Base-by-base conservation (phyloP, 2,797 vertebrate genomes). In the Phaenicophaeus curvirostris region DNA sequence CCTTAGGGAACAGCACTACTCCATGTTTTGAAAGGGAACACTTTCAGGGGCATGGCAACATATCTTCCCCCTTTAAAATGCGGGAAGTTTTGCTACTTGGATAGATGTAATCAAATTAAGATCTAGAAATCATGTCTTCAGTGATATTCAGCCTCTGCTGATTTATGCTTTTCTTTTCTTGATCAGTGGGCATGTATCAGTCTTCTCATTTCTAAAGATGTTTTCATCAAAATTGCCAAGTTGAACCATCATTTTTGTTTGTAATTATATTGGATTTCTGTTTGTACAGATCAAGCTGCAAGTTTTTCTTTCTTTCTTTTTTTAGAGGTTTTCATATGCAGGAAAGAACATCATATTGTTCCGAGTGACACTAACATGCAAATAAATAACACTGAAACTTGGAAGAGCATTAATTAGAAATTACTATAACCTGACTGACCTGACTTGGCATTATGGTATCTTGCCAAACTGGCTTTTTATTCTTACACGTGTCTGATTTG, bases 341-440 rank as follows among this genome's bases (percentile, higher is more conserved):
- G 15, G 18, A 82, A 93, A 25, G 35, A 82, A 21, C 85, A 73
- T 57, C 15, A 37, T 93, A 92, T 80, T 82, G 86, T 95, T 94
- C 61, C 81, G 31, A 85, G 94, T 95, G 94, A 94, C 90, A 75
- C 77, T 72, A 81, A 66, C 76, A 41, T 58, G 51, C 44, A 92
- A 94, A 92, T 95, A 90, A 96, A 89, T 96, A 96, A 89, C 95
- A 93, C 95, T 89, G 93, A 95, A 96, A 94, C 80, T 66, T 72
- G 69, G 58, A 92, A 94, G 93, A 95, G 96, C 89, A 76, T 77
- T 96, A 97, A 96, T 96, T 96, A 94, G 72, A 89, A 92, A 55
- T 94, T 85, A 89, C 90, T 95, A 91, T 89, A 97, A 96, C 85
- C 84, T 94, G 95, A 92, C 88, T 91, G 93, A 80, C 91, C 92